A percentile compares a stretch with the other conserved stretches of the same genome.
Evolutionary conservation across 1,140 invertebrate species (phyloP).

Genomic region (Cherax destructor): DNA sequence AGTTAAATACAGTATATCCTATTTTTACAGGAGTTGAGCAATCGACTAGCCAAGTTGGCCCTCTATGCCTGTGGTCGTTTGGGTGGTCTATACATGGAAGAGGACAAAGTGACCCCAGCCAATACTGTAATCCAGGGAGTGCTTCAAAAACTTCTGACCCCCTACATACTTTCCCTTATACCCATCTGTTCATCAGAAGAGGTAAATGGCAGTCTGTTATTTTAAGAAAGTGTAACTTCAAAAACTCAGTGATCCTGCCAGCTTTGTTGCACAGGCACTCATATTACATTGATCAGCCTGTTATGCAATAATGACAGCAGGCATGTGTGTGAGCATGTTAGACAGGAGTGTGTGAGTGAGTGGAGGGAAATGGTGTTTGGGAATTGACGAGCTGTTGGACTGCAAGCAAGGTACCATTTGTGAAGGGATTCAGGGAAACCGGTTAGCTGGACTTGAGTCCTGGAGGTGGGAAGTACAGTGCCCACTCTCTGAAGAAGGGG

Average conservation of each 20-base stretch:
- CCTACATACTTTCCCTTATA: slow-evolving; percentile 85
- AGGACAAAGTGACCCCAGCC: slow-evolving; percentile 80
- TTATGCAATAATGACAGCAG: too few species aligned
- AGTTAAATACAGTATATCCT: not conserved
- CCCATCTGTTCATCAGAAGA: slow-evolving; percentile 34
- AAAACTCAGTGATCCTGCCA: not conserved
- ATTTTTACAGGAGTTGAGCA: slow-evolving; percentile 86
- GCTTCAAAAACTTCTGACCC: slow-evolving; percentile 89
- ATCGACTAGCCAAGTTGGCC: slow-evolving; percentile 91
- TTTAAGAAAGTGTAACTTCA: not conserved
- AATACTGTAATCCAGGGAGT: slow-evolving; percentile 83
- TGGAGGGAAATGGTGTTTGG: too few species aligned
- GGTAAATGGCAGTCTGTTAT: slow-evolving; percentile 10
- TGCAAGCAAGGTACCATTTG: too few species aligned
- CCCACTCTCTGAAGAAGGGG: too few species aligned
- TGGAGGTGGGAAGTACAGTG: too few species aligned
- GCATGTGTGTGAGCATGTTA: too few species aligned
- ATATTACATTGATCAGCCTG: too few species aligned
- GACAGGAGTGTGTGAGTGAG: too few species aligned
- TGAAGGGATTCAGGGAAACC: too few species aligned
- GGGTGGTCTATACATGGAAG: slow-evolving; percentile 83
- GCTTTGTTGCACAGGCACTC: too few species aligned
- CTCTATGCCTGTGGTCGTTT: slow-evolving; percentile 89
- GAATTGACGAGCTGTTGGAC: too few species aligned
- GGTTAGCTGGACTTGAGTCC: too few species aligned